Evolutionary conservation across 2,888 invertebrate genomes (phyloP).

Genomic region (Amphipyra tragopoginis): DNA sequence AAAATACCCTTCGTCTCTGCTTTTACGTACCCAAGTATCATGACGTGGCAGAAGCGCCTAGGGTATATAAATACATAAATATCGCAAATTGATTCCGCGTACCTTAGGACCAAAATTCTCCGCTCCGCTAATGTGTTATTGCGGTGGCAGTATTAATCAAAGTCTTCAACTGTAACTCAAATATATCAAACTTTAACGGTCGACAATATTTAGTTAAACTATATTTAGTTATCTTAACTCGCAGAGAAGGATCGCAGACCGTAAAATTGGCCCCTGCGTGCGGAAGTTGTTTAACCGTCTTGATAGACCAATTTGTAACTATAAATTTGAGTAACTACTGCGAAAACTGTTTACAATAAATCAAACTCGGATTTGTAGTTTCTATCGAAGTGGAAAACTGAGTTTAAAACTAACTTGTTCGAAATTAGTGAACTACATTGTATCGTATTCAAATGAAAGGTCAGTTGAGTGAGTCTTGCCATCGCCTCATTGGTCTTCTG

Average conservation of each 20-base stretch:
- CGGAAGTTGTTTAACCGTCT: constrained; percentile 58
- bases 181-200: constrained; percentile 22
- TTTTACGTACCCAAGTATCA: too few species aligned
- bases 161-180: constrained; percentile 23
- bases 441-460: constrained; percentile 41
- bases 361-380: constrained; percentile 46
- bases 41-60: too few species aligned
- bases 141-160: constrained; percentile 18
- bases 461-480: constrained; percentile 5
- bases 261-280: constrained; percentile 58
- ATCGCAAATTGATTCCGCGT: too few species aligned
- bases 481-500: constrained; percentile 11
- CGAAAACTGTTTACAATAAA: constrained; percentile 54
- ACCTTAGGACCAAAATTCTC: neutral
- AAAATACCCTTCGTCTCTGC: too few species aligned
- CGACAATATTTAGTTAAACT: neutral
- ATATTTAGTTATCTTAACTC: constrained; percentile 17
- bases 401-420: constrained; percentile 48
- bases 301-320: constrained; percentile 62
- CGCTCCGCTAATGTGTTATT: constrained; percentile 6
- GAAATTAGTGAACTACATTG: constrained; percentile 41
- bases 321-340: constrained; percentile 54
- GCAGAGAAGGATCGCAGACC: constrained; percentile 38
- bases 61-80: too few species aligned
- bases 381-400: constrained; percentile 40